A percentile compares a stretch with the other conserved stretches of the same genome.
These are phyloP conservation scores for Madoqua kirkii DNA, from an alignment of 2,113 vertebrate species.

Conservation along the genomic window DNA sequence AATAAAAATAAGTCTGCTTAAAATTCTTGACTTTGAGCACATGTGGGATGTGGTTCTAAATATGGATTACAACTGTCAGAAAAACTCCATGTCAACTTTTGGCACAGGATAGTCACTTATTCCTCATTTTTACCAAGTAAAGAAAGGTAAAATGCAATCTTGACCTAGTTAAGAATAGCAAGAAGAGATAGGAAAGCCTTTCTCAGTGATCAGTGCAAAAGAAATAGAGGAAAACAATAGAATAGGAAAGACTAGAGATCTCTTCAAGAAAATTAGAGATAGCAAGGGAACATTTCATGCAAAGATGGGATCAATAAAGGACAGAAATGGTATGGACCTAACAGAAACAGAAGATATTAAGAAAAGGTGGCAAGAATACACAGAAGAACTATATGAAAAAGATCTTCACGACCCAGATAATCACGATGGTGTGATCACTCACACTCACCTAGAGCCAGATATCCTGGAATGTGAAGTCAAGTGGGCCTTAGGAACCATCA, in stretches of 20 bases:
- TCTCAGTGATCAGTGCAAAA: neutral
- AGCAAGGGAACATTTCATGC: neutral
- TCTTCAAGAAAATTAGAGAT: neutral
- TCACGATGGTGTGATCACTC: neutral
- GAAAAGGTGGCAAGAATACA: neutral
- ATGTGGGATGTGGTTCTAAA: neutral
- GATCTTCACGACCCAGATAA: neutral
- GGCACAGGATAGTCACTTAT: neutral
- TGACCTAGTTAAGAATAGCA: neutral
- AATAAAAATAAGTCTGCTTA: neutral
- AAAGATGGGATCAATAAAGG: neutral
- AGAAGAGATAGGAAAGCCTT: neutral
- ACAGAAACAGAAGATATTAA: neutral
- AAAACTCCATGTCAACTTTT: neutral
- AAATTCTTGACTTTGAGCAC: neutral
- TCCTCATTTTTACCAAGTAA: neutral
- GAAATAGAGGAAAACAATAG: neutral
- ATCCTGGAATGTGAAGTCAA: neutral
- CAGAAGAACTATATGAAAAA: neutral
- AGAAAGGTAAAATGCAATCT: neutral
- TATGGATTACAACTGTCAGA: neutral
- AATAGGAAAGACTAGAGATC: neutral
- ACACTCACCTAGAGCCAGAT: neutral
- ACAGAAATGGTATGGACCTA: neutral
- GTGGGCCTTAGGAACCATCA: neutral